Evolutionary conservation across 2,797 vertebrate genomes (phyloP).

Genomic region (Mormyrus proboscirostris): DNA sequence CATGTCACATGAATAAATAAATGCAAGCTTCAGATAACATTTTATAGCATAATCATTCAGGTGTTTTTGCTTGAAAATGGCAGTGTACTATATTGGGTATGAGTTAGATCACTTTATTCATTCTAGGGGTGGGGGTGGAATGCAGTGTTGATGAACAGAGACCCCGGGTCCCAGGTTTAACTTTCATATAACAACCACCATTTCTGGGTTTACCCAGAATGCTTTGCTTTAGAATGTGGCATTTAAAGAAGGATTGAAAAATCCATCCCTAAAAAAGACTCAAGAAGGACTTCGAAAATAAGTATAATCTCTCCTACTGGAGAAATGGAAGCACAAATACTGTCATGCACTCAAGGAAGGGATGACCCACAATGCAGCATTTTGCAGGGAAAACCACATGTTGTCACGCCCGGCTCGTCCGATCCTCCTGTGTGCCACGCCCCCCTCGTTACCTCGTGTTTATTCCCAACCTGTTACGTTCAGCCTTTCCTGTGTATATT

Average conservation of each 20-base stretch:
- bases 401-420: no score
- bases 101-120: neutral
- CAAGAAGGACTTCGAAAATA: neutral
- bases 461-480: no score
- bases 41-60: neutral
- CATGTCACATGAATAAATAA: neutral
- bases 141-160: neutral
- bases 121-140: neutral
- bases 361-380: neutral
- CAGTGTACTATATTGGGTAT: neutral
- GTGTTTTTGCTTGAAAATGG: neutral
- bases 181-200: neutral
- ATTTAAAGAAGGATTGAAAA: neutral
- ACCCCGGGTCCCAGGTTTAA: neutral
- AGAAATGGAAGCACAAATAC: neutral
- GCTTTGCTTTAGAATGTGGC: neutral
- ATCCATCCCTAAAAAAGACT: neutral
- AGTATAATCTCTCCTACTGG: neutral
- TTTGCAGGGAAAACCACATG: neutral
- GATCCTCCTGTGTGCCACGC: no score
- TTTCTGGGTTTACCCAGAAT: neutral
- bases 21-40: neutral
- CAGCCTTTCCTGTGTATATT: no score
- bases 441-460: no score
- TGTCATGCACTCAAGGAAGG: neutral